phyloP scores from a whole-genome alignment of 2,797 vertebrate species.

The Aythya fuligula region DNA sequence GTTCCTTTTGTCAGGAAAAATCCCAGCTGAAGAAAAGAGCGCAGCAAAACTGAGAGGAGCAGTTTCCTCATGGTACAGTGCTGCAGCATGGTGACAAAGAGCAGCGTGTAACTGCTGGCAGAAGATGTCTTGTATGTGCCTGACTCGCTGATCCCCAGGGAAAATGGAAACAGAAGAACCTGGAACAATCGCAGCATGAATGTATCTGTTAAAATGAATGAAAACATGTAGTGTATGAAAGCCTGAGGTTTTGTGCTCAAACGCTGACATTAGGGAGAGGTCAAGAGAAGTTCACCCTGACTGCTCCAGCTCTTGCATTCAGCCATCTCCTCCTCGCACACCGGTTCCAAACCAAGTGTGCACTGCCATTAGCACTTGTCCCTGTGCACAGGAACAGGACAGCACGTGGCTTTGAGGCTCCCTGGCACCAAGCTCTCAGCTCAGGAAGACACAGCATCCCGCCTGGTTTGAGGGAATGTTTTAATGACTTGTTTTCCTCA shows the following conservation, averaged over 20 bases:
- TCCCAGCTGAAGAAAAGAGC: not conserved
- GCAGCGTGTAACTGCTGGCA: not conserved
- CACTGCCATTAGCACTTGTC: accelerated
- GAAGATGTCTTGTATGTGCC: not conserved
- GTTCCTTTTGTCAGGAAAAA: conserved; percentile 41
- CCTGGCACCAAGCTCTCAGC: not conserved
- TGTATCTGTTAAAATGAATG: not conserved
- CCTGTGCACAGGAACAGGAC: accelerated
- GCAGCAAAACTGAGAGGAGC: not conserved
- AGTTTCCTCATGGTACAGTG: accelerated
- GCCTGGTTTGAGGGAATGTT: not conserved
- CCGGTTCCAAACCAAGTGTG: accelerated
- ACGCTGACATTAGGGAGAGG: not conserved
- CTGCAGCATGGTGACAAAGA: not conserved
- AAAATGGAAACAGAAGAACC: not conserved
- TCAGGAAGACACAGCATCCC: not conserved
- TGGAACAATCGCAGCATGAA: accelerated
- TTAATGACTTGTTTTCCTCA: too few relatives aligned
- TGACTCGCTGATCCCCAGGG: accelerated
- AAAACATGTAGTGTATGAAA: accelerated
- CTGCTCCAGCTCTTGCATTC: not conserved
- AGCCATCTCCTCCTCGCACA: accelerated
- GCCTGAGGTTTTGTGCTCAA: not conserved
- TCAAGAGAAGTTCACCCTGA: accelerated
- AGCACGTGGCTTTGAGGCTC: accelerated